Percentiles rank a stretch among this genome's conserved stretches.
phyloP scores from a whole-genome alignment of 2,888 invertebrate genomes.

The Coecobrya sp. region DNA sequence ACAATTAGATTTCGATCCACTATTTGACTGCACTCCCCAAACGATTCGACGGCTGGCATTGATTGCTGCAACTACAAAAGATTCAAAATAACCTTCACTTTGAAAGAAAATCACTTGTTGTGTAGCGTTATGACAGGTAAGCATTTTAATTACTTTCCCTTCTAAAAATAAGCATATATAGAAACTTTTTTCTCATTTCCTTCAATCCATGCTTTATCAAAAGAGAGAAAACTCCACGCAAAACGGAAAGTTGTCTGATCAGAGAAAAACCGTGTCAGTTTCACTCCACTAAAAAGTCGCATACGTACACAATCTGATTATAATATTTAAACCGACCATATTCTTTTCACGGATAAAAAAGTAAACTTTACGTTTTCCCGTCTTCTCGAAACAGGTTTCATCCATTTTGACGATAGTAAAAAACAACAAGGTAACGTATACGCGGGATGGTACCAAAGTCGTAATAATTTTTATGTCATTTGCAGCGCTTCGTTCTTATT shows the following conservation, averaged over 20 bases:
- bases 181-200: background rate
- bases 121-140: background rate
- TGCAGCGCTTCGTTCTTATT: constrained; percentile 67
- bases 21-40: constrained; percentile 91
- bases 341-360: background rate
- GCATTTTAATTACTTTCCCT: background rate
- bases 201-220: background rate
- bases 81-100: background rate
- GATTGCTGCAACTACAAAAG: constrained; percentile 90
- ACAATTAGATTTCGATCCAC: constrained; percentile 94
- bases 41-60: constrained; percentile 92
- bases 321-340: constrained; percentile 23
- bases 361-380: constrained; percentile 7
- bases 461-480: constrained; percentile 73
- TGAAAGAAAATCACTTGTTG: background rate
- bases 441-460: constrained; percentile 50
- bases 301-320: constrained; percentile 21
- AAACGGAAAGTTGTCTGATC: background rate
- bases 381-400: background rate
- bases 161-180: background rate
- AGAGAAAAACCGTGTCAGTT: background rate
- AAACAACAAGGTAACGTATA: constrained; percentile 13
- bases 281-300: background rate
- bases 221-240: background rate
- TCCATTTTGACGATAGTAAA: background rate